Conservation (phyloP, 2,888 invertebrate genomes). For the Nebria brevicollis region DNA sequence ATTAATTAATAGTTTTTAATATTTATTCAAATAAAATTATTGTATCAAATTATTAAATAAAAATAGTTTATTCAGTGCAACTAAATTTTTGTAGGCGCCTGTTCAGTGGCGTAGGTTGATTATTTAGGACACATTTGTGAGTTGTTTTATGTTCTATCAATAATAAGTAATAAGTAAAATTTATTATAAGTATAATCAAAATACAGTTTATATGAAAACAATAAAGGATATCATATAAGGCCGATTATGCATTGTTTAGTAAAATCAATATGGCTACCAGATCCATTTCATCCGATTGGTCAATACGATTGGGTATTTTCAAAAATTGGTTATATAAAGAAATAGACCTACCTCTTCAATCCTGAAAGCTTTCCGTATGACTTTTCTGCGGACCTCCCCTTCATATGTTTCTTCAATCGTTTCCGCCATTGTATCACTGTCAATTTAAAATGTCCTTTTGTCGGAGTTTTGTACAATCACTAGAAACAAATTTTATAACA, state of each 20-base stretch:
- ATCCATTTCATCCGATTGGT: neutral
- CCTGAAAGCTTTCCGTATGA: constrained; percentile 76
- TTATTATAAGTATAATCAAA: too few species aligned
- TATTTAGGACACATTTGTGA: too few species aligned
- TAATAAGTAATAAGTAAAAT: too few species aligned
- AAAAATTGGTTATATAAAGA: constrained; percentile 30
- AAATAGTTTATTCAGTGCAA: too few species aligned
- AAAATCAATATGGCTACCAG: neutral
- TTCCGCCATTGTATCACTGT: constrained; percentile 67
- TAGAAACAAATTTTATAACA: constrained; percentile 31
- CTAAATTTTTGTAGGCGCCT: too few species aligned
- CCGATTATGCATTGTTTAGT: neutral
- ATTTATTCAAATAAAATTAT: too few species aligned
- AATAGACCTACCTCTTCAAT: constrained; percentile 74
- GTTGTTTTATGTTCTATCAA: too few species aligned
- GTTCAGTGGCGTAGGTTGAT: too few species aligned
- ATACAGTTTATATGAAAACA: too few species aligned
- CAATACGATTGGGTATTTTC: neutral
- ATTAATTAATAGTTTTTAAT: too few species aligned
- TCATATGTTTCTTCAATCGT: constrained; percentile 77
- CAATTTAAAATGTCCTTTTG: constrained; percentile 21
- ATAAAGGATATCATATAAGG: too few species aligned
- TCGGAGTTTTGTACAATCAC: constrained; percentile 49
- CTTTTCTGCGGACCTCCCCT: constrained; percentile 76
- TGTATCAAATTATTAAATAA: too few species aligned